These are phyloP conservation scores for Zalophus californianus DNA, from an alignment of 2,797 vertebrate genomes.

Conservation along the genomic window DNA sequence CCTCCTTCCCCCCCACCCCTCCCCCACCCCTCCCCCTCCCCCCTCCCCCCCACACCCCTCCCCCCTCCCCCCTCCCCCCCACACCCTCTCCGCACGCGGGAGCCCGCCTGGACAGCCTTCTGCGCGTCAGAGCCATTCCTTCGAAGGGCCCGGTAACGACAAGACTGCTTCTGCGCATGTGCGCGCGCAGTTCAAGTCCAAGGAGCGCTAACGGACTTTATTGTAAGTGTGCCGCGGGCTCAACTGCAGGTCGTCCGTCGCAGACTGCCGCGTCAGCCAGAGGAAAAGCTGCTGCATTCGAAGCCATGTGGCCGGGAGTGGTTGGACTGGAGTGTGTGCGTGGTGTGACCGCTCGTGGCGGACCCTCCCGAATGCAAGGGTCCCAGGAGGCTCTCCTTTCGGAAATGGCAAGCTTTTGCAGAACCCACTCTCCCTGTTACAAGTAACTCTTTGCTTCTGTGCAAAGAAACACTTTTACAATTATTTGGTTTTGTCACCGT, in stretches of 20 bases:
- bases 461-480: neutral
- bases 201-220: neutral
- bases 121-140: neutral
- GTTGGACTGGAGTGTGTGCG: neutral
- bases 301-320: fast-evolving
- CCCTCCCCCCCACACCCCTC: fast-evolving
- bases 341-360: neutral
- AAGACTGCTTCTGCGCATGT: neutral
- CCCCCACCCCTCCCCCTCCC: too few relatives aligned
- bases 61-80: too few relatives aligned
- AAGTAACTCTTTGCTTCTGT: neutral
- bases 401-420: neutral
- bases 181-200: neutral
- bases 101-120: too few relatives aligned
- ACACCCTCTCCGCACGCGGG: too few relatives aligned
- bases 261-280: neutral
- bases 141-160: neutral
- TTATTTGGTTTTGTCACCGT: constrained; percentile 39
- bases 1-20: too few relatives aligned
- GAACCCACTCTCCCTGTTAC: neutral
- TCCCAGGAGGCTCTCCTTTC: neutral
- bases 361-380: neutral
- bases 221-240: too few relatives aligned
- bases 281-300: neutral
- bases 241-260: neutral